A percentile compares a stretch with the other conserved stretches of the same genome.
phyloP scores from a whole-genome alignment of 2,888 invertebrate genomes.

The Pyrocoelia pectoralis region DNA sequence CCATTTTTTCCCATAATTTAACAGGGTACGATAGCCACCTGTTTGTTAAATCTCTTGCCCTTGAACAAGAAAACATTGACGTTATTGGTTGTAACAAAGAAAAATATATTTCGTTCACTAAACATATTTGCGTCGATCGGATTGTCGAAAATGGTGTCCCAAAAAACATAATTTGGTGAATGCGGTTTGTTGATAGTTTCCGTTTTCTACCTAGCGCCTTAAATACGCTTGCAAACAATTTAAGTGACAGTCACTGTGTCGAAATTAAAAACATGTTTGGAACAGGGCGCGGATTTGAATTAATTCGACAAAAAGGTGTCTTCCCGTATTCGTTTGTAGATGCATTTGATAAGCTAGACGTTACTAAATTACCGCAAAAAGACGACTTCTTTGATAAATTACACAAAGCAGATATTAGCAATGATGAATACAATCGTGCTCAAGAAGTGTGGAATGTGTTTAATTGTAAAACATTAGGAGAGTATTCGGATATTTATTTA shows the following conservation, averaged over 20 bases:
- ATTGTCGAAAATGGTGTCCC: background rate
- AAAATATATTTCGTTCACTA: background rate
- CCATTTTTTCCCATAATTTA: slow-evolving; percentile 46
- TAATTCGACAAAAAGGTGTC: slow-evolving; percentile 5
- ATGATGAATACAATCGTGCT: slow-evolving; percentile 44
- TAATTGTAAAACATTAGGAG: slow-evolving; percentile 41
- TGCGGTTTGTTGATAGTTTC: slow-evolving; percentile 11
- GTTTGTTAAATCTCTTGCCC: slow-evolving; percentile 39
- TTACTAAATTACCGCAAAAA: slow-evolving; percentile 26
- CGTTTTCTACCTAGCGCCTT: slow-evolving; percentile 7
- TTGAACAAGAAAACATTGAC: background rate
- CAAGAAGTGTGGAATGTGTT: slow-evolving; percentile 45
- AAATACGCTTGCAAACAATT: slow-evolving; percentile 2
- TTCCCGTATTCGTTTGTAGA: slow-evolving; percentile 11
- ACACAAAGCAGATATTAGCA: slow-evolving; percentile 38
- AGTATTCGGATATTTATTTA: slow-evolving; percentile 47
- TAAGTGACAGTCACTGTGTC: background rate
- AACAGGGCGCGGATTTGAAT: background rate
- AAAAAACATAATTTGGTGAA: background rate
- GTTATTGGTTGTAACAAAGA: background rate
- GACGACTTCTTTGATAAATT: slow-evolving; percentile 41
- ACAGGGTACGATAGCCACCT: slow-evolving; percentile 41
- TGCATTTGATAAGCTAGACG: background rate
- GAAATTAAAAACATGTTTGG: background rate
- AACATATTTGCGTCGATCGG: background rate